These are phyloP conservation scores for Actenoides lindsayi DNA, from an alignment of 2,113 vertebrate species.

Conservation along the genomic window DNA sequence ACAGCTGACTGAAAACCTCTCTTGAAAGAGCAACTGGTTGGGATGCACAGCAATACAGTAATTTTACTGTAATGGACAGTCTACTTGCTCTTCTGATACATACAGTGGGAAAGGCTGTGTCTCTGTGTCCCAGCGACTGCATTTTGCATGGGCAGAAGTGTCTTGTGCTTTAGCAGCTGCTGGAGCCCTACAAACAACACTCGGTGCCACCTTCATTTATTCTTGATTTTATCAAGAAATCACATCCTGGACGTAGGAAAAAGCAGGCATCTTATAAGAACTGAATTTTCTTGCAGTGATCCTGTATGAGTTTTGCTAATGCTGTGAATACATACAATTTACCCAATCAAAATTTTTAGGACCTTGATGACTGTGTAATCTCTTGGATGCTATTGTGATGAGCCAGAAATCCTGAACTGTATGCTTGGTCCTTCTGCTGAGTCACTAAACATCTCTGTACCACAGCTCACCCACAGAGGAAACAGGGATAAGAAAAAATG, in stretches of 20 bases:
- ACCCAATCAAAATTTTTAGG: not conserved
- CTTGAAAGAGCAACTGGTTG: not conserved
- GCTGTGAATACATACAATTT: not conserved
- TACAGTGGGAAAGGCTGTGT: not conserved
- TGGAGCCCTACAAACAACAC: not conserved
- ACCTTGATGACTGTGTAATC: not conserved
- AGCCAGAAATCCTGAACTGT: not conserved
- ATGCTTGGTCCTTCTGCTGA: constrained; percentile 6
- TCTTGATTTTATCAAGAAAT: not conserved
- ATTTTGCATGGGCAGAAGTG: not conserved
- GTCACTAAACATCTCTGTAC: constrained; percentile 19
- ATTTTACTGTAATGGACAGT: not conserved
- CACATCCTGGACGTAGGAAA: not conserved
- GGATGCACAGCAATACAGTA: not conserved
- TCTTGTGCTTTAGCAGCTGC: not conserved
- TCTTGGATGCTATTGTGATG: not conserved
- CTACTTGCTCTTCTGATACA: not conserved
- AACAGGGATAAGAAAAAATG: not conserved
- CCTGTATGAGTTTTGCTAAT: not conserved
- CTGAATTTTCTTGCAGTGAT: not conserved
- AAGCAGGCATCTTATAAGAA: not conserved
- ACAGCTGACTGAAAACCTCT: not conserved
- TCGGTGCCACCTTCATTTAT: not conserved
- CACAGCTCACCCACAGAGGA: not conserved
- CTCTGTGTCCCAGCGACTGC: not conserved